phyloP scores from a whole-genome alignment of 2,113 vertebrate genomes.

The Oncorhynchus keta region DNA sequence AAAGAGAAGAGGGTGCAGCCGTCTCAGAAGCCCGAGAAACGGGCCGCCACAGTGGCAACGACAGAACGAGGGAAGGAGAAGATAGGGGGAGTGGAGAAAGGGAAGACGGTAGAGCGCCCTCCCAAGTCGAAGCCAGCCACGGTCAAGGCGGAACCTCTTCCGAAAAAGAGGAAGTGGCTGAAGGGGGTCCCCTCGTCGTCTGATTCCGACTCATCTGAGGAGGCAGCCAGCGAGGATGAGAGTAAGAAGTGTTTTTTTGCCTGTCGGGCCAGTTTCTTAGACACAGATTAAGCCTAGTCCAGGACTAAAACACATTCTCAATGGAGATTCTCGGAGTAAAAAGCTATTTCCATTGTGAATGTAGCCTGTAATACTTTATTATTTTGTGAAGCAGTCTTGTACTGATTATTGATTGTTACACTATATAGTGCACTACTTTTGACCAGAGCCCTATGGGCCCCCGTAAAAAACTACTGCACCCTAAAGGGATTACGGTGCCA shows the following conservation, averaged over 20 bases:
- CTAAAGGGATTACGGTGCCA: no score
- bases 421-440: no score
- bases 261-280: no score
- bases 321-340: no score
- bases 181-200: conserved; percentile 85
- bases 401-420: no score
- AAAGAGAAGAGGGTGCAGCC: conserved; percentile 60
- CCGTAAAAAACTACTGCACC: no score
- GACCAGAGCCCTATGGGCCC: no score
- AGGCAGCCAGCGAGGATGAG: conserved; percentile 87
- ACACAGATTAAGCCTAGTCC: neutral
- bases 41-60: conserved; percentile 11
- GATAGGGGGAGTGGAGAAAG: conserved; percentile 27
- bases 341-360: no score
- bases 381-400: no score
- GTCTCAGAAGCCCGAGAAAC: conserved; percentile 65
- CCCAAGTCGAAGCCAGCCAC: conserved; percentile 76
- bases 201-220: conserved; percentile 84
- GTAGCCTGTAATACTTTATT: no score
- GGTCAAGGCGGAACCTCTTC: conserved; percentile 87
- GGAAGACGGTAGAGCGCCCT: conserved; percentile 56
- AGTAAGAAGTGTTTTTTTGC: conserved; percentile 59
- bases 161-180: conserved; percentile 92
- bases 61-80: conserved; percentile 59
- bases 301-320: no score